These are phyloP conservation scores for Odontomachus brunneus DNA, from an alignment of 1,140 invertebrate genomes.

Conservation along the genomic window DNA sequence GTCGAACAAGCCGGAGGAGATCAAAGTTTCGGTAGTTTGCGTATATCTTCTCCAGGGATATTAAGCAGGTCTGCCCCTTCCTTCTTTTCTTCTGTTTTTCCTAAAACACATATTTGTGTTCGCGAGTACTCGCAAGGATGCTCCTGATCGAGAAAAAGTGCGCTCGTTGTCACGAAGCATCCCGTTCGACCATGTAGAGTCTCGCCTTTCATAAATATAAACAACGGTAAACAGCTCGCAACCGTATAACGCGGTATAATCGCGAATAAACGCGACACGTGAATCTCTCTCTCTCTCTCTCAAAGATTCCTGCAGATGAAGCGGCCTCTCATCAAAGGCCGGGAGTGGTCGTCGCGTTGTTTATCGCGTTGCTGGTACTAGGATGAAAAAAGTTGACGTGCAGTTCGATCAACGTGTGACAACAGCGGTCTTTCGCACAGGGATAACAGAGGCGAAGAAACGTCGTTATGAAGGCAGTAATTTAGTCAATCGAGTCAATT, in stretches of 20 bases:
- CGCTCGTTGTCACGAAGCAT: background rate
- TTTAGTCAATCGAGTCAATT: constrained; percentile 66
- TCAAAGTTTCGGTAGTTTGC: constrained; percentile 50
- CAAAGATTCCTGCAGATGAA: background rate
- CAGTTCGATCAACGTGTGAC: constrained; percentile 10
- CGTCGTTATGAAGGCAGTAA: constrained; percentile 48
- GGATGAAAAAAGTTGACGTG: constrained; percentile 5
- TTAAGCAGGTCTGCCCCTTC: background rate
- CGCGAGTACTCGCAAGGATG: background rate
- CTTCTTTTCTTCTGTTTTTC: background rate
- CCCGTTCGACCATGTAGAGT: background rate
- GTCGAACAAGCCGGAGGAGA: constrained; percentile 38
- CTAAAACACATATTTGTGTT: constrained; percentile 29
- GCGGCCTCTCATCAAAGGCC: background rate
- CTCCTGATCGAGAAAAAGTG: background rate
- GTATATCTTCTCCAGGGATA: constrained; percentile 43
- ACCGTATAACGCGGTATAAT: too few species aligned
- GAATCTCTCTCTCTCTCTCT: too few species aligned
- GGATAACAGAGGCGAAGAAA: constrained; percentile 54
- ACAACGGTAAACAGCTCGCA: background rate
- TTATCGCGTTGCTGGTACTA: too few species aligned
- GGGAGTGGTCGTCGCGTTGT: background rate
- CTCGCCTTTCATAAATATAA: background rate
- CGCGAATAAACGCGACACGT: background rate
- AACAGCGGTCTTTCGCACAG: constrained; percentile 10